Evolutionary conservation across 2,888 invertebrate species (phyloP), one percentile per base, ranked within the genome.

Genomic region (Axea sp.): DNA sequence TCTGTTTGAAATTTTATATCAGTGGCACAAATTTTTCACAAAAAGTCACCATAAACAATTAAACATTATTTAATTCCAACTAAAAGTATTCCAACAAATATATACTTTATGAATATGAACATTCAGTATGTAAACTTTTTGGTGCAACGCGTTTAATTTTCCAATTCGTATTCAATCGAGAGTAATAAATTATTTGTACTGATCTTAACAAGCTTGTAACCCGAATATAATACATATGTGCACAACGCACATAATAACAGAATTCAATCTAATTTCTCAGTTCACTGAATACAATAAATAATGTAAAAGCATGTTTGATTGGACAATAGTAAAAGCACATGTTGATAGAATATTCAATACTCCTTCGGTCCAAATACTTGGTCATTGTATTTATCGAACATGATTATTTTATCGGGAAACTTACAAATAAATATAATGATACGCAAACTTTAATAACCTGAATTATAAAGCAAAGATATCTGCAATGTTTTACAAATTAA

Each of bases 221-320:
- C 15, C 12, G 55, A 73, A 53, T 49, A 57, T 57, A 64, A 64
- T 73, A 55, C 39, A 51, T 60, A 60, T 47, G 31, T 55, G 33
- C 14, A 28, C 37, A 43, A 67, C 47, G 35, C 47, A 33, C 45
- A 60, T 67, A 53, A 67, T 67, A 67, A 60, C 65, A 53, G 53
- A 67, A 67, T 47, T 51, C 55, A 73, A 73, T 73, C 57, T 64
- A 68, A 73, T 73, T 73, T 73, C 68, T 57, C 68, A 57, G 64
- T 68, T 68, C 57, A 68, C 14, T 64, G 67, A 62, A 55, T 68
- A 62, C 49, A 62, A 62, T 67, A 62, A 73, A 67, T 68, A 73
- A 60, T 73, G 67, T 60, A 73, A 65, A 55, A 73, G 51, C 67
- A 67, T 60, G 67, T 67, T 60, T 60, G 60, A 73, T 73, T 67